These are phyloP conservation scores for Saguinus imperator DNA, from an alignment of 2,113 vertebrate species.

Conservation along the genomic window DNA sequence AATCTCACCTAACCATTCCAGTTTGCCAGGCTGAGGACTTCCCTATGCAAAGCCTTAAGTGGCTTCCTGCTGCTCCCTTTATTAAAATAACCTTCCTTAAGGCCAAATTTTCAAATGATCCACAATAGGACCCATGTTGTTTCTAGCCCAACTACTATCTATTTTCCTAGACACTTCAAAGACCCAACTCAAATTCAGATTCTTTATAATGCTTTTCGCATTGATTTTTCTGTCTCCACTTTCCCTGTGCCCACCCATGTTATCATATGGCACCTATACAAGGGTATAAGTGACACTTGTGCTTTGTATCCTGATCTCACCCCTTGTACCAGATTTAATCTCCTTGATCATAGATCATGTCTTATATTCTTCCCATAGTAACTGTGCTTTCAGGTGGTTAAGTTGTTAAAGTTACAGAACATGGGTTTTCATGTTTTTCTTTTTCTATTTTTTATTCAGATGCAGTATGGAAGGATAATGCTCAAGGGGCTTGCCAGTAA, in stretches of 20 bases:
- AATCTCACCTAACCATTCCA: background rate
- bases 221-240: background rate
- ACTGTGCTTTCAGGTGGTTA: conserved; percentile 6
- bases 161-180: background rate
- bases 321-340: background rate
- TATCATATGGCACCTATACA: background rate
- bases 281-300: background rate
- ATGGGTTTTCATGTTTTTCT: background rate
- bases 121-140: background rate
- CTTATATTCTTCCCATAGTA: background rate
- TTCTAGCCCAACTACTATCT: background rate
- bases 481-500: background rate
- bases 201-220: conserved; percentile 7
- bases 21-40: background rate
- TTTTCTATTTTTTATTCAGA: background rate
- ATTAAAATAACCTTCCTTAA: background rate
- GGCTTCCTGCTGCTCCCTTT: background rate
- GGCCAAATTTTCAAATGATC: background rate
- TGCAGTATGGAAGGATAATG: background rate
- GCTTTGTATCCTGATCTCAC: background rate
- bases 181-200: background rate
- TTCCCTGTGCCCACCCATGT: background rate
- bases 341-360: background rate
- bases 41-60: background rate
- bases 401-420: background rate